These are phyloP conservation scores for Venustaconcha ellipsiformis DNA, from an alignment of 1,140 invertebrate species.

Conservation along the genomic window DNA sequence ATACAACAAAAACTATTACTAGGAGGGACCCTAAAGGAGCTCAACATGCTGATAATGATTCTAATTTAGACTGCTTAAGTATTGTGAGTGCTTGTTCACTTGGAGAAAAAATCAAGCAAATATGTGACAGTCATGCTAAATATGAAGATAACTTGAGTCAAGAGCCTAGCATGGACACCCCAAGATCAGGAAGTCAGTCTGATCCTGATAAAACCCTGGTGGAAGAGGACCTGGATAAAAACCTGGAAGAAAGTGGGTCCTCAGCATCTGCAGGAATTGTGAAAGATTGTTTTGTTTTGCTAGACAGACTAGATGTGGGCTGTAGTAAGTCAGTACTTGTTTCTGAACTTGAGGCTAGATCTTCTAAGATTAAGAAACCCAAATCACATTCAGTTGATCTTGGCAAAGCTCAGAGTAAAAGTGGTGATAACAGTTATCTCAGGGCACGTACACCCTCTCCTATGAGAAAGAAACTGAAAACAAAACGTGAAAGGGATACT, in stretches of 20 bases:
- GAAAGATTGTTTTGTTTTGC: constrained; percentile 14
- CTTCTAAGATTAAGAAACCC: not conserved
- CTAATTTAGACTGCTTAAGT: constrained; percentile 21
- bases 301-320: constrained; percentile 14
- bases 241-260: too few relatives aligned
- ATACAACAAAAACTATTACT: constrained; percentile 22
- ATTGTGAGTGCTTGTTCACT: constrained; percentile 22
- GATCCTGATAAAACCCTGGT: constrained; percentile 2
- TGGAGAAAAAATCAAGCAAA: constrained; percentile 26
- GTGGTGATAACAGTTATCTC: not conserved
- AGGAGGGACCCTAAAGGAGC: not conserved
- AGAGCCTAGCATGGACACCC: not conserved
- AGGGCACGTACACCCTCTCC: constrained; percentile 2
- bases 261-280: not conserved
- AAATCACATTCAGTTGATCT: not conserved
- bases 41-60: constrained; percentile 7
- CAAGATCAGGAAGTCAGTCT: constrained; percentile 1
- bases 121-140: constrained; percentile 24
- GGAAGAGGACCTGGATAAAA: not conserved
- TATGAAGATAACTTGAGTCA: not conserved
- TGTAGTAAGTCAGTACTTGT: too few relatives aligned
- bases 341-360: too few relatives aligned
- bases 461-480: constrained; percentile 26
- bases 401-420: not conserved
- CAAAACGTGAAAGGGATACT: constrained; percentile 28